Evolutionary conservation across 2,888 invertebrate species (phyloP).

Genomic region (Camponotus fellah): DNA sequence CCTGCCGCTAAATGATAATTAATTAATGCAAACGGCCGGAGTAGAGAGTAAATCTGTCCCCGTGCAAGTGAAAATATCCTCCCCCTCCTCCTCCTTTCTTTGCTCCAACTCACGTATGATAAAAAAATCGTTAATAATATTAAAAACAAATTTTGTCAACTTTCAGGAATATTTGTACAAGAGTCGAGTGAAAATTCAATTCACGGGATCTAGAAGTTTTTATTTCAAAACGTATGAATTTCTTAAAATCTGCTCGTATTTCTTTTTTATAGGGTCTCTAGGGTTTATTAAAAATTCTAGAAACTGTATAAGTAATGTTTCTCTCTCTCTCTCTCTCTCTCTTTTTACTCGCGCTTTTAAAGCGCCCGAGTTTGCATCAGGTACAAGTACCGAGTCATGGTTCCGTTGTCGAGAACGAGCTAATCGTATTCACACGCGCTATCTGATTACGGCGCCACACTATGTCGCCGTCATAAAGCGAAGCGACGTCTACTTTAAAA

Average conservation of each 20-base stretch:
- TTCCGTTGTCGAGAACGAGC: conserved; percentile 43
- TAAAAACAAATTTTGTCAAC: not conserved
- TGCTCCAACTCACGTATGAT: not conserved
- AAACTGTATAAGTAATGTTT: not conserved
- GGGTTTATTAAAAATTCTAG: conserved; percentile 7
- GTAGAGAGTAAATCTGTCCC: not conserved
- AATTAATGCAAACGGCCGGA: conserved; percentile 27
- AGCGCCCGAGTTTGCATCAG: conserved; percentile 27
- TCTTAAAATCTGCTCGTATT: not conserved
- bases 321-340: not conserved
- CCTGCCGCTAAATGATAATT: conserved; percentile 33
- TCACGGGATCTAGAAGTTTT: not conserved
- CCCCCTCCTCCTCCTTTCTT: too few species aligned
- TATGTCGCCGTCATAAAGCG: conserved; percentile 43
- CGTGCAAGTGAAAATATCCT: not conserved
- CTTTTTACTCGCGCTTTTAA: conserved; percentile 20
- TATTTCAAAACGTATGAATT: not conserved
- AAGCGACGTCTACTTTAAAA: conserved; percentile 59
- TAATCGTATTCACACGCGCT: conserved; percentile 53
- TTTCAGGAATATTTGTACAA: not conserved
- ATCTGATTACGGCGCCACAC: conserved; percentile 50
- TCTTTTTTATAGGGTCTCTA: not conserved
- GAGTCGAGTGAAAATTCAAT: not conserved
- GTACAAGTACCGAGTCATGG: conserved; percentile 34
- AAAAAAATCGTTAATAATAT: not conserved